Base-by-base conservation (phyloP, 2,888 invertebrate genomes). In the Ennomos fuscantarius region DNA sequence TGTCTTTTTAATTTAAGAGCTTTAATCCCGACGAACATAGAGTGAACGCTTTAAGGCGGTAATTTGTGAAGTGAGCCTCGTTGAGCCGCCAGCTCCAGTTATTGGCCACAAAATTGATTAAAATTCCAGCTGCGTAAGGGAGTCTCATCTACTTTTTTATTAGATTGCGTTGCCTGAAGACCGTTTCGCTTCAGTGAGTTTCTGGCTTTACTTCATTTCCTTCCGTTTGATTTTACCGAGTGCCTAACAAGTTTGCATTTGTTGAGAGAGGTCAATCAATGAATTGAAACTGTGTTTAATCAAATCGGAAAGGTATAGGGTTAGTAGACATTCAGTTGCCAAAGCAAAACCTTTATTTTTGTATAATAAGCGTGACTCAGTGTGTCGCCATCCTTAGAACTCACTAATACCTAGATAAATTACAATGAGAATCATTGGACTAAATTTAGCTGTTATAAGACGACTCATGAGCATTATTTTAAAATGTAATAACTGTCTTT, bases 31-130 rank as follows among this genome's bases (percentile, higher is more conserved):
- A 82, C 77, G 81, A 82, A 81, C 84, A 78, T 74, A 79, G 62
- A 66, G 76, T 69, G 74, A 81, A 79, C 76, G 78, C 68, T 84
- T 81, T 73, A 79, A 82, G 79, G 79, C 79, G 79, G 83, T 85
- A 87, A 88, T 87, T 87, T 84, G 85, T 69, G 78, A 85, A 81
- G 76, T 75, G 73, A 69, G 74, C 68, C 74, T 74, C 78, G 80
- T 76, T 74, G 73, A 72, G 76, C 61, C 70, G 70, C 66, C 65
- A 65, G 72, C 77, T 74, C 63, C 81, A 79, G 81, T 82, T 84
- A 88, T 87, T 84, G 87, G 84, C 85, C 88, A 74, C 86, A 84
- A 84, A 86, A 86, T 87, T 89, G 87, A 89, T 89, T 89, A 87
- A 89, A 89, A 89, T 89, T 89, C 87, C 79, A 67, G 74, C 79